phyloP scores from a whole-genome alignment of 2,113 vertebrate species.

The Azemiops feae region DNA sequence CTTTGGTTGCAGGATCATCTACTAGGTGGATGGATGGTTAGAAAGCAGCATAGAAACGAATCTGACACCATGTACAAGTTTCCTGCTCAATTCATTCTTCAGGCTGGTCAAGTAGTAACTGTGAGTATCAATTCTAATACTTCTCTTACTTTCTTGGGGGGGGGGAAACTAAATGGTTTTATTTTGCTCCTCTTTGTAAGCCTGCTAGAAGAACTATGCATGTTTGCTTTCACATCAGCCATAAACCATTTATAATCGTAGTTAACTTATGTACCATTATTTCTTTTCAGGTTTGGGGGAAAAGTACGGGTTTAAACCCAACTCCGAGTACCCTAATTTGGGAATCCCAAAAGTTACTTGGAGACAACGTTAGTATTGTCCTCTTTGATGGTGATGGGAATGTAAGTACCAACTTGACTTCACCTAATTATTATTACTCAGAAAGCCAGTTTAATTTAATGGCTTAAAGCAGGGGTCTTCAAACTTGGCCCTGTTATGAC shows the following conservation, averaged over 20 bases:
- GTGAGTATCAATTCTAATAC: conserved; percentile 64
- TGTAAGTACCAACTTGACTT: conserved; percentile 58
- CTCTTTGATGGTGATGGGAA: conserved; percentile 73
- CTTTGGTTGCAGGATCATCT: conserved; percentile 72
- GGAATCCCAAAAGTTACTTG: conserved; percentile 66
- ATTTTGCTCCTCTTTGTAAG: neutral
- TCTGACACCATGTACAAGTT: conserved; percentile 74
- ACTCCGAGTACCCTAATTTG: conserved; percentile 74
- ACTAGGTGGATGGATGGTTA: conserved; percentile 77
- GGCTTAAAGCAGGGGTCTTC: neutral
- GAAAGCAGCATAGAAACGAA: conserved; percentile 52
- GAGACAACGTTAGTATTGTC: conserved; percentile 64
- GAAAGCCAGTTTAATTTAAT: neutral
- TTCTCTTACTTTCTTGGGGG: neutral
- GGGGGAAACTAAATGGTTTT: neutral
- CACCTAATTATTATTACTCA: neutral
- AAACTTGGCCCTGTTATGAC: too few relatives aligned
- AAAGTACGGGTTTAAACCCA: conserved; percentile 65
- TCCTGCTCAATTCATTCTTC: conserved; percentile 71
- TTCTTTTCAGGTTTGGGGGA: conserved; percentile 79
- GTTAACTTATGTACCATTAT: neutral
- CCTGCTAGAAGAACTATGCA: neutral
- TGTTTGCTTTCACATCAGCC: neutral
- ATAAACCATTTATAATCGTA: neutral
- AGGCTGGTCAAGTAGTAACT: conserved; percentile 73